phyloP scores from a whole-genome alignment of 2,888 invertebrate species.

The Agrilus mali region DNA sequence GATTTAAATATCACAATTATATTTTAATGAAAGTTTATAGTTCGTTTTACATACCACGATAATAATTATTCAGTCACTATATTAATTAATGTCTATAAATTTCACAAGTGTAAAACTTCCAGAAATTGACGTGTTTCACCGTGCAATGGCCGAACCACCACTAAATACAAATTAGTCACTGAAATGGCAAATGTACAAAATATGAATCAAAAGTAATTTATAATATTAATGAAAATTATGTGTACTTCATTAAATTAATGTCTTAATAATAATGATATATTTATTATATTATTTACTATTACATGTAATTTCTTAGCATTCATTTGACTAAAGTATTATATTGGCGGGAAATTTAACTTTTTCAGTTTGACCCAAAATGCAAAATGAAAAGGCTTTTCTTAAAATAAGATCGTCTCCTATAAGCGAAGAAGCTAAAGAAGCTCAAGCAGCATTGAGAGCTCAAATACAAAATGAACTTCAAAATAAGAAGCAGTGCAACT shows the following conservation, averaged over 20 bases:
- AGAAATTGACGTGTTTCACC: conserved; percentile 50
- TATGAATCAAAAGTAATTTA: too few relatives aligned
- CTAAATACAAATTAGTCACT: conserved; percentile 39
- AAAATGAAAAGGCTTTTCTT: conserved; percentile 9
- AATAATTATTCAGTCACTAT: too few relatives aligned
- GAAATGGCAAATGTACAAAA: too few relatives aligned
- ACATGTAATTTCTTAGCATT: not conserved
- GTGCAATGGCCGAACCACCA: conserved; percentile 62
- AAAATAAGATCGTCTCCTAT: conserved; percentile 6
- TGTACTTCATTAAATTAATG: too few relatives aligned
- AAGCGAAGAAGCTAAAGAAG: conserved; percentile 13
- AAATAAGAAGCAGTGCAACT: conserved; percentile 47
- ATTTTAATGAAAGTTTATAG: too few relatives aligned
- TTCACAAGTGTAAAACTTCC: conserved; percentile 22
- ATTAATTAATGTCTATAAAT: too few relatives aligned
- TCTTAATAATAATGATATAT: not conserved
- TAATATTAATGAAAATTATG: too few relatives aligned
- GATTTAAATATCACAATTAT: too few relatives aligned
- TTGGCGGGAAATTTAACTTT: not conserved
- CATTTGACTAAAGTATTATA: not conserved
- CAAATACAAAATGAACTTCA: conserved; percentile 50
- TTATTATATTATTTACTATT: not conserved
- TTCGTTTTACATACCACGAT: too few relatives aligned
- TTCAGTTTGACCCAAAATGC: conserved; percentile 11
- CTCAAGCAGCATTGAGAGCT: conserved; percentile 24